A percentile compares a stretch with the other conserved stretches of the same genome.
Conservation (phyloP, 2,888 invertebrate species). For the Eledone cirrhosa region DNA sequence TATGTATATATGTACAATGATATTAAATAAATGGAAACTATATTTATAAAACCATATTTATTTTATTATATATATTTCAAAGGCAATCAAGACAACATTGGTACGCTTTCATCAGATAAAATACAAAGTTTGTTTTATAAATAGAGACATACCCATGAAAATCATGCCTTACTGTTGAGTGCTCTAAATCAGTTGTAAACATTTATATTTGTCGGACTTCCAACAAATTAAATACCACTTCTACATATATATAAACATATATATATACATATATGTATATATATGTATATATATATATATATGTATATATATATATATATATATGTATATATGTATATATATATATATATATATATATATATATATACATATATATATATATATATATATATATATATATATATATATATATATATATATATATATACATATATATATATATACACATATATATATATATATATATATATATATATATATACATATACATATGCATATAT, state of each 20-base stretch:
- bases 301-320: not conserved
- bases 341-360: not conserved
- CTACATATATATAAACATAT: not conserved
- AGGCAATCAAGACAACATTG: too few species aligned
- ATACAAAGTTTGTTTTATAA: too few species aligned
- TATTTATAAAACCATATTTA: not conserved
- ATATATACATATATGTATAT: not conserved
- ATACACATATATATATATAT: not conserved
- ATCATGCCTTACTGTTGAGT: too few species aligned
- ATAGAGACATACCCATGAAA: too few species aligned
- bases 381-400: not conserved
- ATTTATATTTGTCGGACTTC: too few species aligned
- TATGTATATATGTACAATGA: not conserved
- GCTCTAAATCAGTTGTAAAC: too few species aligned
- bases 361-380: not conserved
- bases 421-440: not conserved
- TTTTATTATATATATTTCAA: not conserved
- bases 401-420: not conserved
- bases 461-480: not conserved
- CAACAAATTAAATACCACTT: not conserved
- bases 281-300: not conserved
- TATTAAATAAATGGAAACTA: too few species aligned
- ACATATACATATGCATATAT: not conserved
- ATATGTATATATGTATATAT: not conserved
- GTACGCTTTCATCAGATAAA: too few species aligned